These are phyloP conservation scores for Trematocara macrostoma DNA, from an alignment of 2,113 vertebrate species.

Conservation along the genomic window DNA sequence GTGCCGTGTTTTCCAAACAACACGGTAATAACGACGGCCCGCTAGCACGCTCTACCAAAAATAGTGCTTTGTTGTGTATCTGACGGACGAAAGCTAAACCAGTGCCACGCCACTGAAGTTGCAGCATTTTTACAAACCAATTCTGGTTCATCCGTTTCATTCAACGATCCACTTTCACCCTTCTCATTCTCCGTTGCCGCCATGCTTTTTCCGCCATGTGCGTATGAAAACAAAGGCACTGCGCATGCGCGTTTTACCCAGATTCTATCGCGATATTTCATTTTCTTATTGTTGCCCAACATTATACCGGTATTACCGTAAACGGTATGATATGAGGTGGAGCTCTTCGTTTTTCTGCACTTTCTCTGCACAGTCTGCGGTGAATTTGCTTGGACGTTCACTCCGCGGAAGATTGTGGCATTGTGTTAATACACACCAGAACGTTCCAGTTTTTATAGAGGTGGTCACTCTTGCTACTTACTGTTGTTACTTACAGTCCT, in stretches of 20 bases:
- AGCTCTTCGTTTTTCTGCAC: background rate
- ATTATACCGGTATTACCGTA: background rate
- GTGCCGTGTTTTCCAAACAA: no score
- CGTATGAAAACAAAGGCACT: background rate
- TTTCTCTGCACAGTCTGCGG: background rate
- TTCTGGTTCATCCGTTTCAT: background rate
- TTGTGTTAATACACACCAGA: background rate
- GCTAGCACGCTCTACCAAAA: accelerated
- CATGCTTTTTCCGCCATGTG: background rate
- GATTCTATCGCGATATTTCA: background rate
- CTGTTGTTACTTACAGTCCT: background rate
- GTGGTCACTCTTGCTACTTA: background rate
- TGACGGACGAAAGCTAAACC: no score
- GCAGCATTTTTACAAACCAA: background rate
- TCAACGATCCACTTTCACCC: accelerated
- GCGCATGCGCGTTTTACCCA: background rate
- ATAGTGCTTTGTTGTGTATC: no score
- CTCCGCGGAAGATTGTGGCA: background rate
- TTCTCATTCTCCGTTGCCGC: background rate
- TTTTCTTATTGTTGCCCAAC: background rate
- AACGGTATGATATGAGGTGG: background rate
- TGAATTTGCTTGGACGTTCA: background rate
- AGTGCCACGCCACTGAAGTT: background rate
- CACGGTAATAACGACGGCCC: no score
- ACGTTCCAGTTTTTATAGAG: background rate